These are phyloP conservation scores for Lathamus discolor DNA, from an alignment of 2,113 vertebrate genomes.

Conservation along the genomic window DNA sequence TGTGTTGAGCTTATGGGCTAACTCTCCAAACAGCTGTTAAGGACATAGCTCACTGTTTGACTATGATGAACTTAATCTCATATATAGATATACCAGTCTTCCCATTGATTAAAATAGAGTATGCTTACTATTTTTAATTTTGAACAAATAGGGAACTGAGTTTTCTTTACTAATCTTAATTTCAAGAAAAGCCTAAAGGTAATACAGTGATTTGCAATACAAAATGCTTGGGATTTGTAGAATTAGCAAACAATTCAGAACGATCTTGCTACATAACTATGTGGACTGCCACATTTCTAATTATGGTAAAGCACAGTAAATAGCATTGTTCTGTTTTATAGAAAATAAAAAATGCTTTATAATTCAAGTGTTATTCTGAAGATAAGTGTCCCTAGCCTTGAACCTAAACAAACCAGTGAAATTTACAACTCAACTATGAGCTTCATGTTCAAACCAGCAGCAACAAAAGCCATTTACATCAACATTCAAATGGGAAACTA, in stretches of 20 bases:
- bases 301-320: background rate
- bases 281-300: background rate
- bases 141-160: background rate
- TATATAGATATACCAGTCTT: background rate
- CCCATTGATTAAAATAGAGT: background rate
- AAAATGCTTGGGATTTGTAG: background rate
- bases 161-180: background rate
- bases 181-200: background rate
- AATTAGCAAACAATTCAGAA: background rate
- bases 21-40: background rate
- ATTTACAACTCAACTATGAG: background rate
- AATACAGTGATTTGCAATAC: background rate
- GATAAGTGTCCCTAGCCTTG: background rate
- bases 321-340: background rate
- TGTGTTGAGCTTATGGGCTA: background rate
- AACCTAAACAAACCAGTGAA: conserved; percentile 17
- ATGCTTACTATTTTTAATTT: background rate
- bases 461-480: background rate
- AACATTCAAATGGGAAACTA: background rate
- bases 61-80: background rate
- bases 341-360: background rate
- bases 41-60: background rate
- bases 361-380: background rate
- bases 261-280: background rate
- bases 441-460: conserved; percentile 30